Evolutionary conservation across 2,797 vertebrate species (phyloP).

Genomic region (Anabacerthia variegaticeps): DNA sequence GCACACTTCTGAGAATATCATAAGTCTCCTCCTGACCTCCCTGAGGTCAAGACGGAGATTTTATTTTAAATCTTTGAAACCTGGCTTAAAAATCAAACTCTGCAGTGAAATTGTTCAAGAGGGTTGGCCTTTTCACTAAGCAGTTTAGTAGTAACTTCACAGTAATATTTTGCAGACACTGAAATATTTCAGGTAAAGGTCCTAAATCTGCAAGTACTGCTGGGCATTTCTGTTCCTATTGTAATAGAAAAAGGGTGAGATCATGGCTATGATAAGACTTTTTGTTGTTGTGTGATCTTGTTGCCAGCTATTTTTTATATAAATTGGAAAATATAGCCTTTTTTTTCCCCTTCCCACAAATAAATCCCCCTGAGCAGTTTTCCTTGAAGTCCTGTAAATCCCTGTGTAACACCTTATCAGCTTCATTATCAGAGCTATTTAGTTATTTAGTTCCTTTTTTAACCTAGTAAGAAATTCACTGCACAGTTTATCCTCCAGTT

Average conservation of each 20-base stretch:
- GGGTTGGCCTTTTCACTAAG: constrained; percentile 11
- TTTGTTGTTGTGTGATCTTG: not conserved
- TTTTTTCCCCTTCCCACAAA: not conserved
- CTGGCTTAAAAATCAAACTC: constrained; percentile 29
- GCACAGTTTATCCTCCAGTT: not conserved
- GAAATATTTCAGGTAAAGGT: not conserved
- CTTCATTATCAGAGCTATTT: constrained; percentile 41
- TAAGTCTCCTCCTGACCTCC: constrained; percentile 24
- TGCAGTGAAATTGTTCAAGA: not conserved
- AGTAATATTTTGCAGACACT: not conserved
- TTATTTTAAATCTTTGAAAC: constrained; percentile 44
- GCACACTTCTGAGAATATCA: not conserved
- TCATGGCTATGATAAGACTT: not conserved
- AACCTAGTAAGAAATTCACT: not conserved
- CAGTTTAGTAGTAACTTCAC: not conserved
- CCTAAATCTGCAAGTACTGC: not conserved
- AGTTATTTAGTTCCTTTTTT: constrained; percentile 38
- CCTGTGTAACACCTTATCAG: not conserved
- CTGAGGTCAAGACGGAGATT: not conserved
- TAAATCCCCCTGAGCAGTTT: not conserved
- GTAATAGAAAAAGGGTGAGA: not conserved
- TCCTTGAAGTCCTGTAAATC: constrained; percentile 21
- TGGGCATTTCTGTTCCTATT: not conserved
- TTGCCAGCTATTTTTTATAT: constrained; percentile 7
- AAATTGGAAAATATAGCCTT: not conserved